Evolutionary conservation across 2,888 invertebrate genomes (phyloP).

Genomic region (Agriotes lineatus): DNA sequence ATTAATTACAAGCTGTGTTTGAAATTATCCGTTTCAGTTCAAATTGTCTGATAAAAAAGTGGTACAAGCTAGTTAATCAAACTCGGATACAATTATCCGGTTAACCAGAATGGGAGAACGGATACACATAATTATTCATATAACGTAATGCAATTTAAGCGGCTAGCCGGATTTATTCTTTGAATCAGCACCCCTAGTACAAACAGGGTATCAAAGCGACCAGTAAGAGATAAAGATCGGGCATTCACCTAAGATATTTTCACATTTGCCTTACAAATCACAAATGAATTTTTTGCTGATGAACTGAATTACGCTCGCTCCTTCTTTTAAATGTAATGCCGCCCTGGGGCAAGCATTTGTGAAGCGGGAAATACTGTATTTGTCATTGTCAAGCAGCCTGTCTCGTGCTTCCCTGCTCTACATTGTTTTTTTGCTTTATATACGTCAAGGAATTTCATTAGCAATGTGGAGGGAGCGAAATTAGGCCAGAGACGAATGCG

Average conservation of each 20-base stretch:
- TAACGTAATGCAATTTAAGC: too few species aligned
- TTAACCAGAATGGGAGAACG: too few species aligned
- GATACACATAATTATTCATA: too few species aligned
- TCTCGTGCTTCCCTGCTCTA: conserved; percentile 14
- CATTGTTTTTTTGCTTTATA: conserved; percentile 23
- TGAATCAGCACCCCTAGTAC: too few species aligned
- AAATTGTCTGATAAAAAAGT: too few species aligned
- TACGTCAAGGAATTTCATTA: conserved; percentile 30
- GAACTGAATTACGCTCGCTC: neutral
- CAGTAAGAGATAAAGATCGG: neutral
- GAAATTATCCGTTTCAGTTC: too few species aligned
- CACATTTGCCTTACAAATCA: neutral
- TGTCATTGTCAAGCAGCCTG: conserved; percentile 29
- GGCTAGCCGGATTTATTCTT: too few species aligned
- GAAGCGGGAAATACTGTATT: conserved; percentile 14
- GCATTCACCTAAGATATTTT: neutral
- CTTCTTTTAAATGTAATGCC: conserved; percentile 10
- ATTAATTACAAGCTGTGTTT: too few species aligned
- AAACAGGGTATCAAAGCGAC: neutral
- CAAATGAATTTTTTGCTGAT: conserved; percentile 17
- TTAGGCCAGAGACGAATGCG: neutral
- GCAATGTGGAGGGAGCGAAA: neutral
- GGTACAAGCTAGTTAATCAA: too few species aligned
- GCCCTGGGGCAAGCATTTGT: conserved; percentile 10
- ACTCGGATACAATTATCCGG: too few species aligned